Evolutionary conservation across 2,888 invertebrate genomes (phyloP).

Genomic region (Caradrina clavipalpis): DNA sequence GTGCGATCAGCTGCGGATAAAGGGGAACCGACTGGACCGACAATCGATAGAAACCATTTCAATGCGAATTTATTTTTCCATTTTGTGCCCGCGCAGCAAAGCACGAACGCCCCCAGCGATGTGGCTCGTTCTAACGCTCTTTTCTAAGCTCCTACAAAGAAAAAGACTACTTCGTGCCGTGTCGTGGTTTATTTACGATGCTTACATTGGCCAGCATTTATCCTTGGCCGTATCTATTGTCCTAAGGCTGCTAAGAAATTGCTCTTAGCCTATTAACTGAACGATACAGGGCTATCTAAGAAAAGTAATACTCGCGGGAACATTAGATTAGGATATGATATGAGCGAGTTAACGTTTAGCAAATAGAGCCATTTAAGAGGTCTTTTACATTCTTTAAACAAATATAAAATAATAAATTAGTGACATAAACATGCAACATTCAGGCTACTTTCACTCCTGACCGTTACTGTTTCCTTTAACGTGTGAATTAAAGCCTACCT

Average conservation of each 20-base stretch:
- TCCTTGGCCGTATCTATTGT: constrained; percentile 73
- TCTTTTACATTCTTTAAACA: constrained; percentile 21
- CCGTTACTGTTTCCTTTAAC: constrained; percentile 68
- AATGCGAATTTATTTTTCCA: constrained; percentile 85
- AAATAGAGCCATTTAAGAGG: constrained; percentile 9
- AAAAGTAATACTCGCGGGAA: constrained; percentile 33
- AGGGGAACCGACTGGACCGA: constrained; percentile 83
- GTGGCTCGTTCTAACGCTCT: constrained; percentile 85
- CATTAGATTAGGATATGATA: constrained; percentile 32
- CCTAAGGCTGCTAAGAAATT: constrained; percentile 63
- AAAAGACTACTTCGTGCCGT: constrained; percentile 75
- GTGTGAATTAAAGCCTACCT: constrained; percentile 60
- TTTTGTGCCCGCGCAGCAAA: constrained; percentile 74
- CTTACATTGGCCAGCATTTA: constrained; percentile 79
- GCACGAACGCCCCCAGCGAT: constrained; percentile 84
- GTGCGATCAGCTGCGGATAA: constrained; percentile 88
- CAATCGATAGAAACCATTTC: constrained; percentile 86
- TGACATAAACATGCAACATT: constrained; percentile 26
- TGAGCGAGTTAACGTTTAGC: constrained; percentile 9
- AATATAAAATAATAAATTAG: background rate
- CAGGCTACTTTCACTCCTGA: constrained; percentile 60
- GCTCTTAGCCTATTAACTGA: constrained; percentile 52
- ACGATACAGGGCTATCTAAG: constrained; percentile 46
- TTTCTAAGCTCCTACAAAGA: constrained; percentile 80
- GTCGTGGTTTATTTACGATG: constrained; percentile 83